Evolutionary conservation across 2,797 vertebrate genomes (phyloP).

Genomic region (Platalea minor): DNA sequence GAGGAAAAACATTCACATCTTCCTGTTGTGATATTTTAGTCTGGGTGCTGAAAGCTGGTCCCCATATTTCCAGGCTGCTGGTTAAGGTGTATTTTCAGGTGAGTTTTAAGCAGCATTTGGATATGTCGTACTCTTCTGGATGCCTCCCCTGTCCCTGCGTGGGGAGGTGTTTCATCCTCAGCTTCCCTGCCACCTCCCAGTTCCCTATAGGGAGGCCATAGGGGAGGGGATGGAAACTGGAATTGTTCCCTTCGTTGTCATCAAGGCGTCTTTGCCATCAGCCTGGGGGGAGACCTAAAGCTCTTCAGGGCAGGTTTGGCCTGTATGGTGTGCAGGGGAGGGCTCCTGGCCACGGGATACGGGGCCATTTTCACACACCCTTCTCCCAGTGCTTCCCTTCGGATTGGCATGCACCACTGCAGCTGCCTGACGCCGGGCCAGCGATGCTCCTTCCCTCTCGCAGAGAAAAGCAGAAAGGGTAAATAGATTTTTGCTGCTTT

Average conservation of each 20-base stretch:
- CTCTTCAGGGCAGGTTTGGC: constrained; percentile 25
- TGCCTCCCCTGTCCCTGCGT: neutral
- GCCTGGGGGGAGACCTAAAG: neutral
- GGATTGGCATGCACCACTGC: neutral
- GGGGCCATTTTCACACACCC: neutral
- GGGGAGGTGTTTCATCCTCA: neutral
- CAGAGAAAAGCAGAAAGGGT: neutral
- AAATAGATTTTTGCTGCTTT: neutral
- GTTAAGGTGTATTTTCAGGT: neutral
- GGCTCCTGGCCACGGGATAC: neutral
- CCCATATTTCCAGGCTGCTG: neutral
- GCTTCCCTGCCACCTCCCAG: neutral
- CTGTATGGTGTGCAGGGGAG: neutral
- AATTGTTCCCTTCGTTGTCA: neutral
- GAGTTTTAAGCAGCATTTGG: neutral
- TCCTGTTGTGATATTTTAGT: neutral
- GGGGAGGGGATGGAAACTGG: constrained; percentile 13
- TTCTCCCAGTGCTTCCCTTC: neutral
- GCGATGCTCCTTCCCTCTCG: neutral
- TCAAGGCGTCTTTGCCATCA: neutral
- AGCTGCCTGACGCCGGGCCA: neutral
- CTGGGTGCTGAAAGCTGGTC: neutral
- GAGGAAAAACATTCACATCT: neutral
- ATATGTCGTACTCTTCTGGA: neutral
- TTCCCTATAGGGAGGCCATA: neutral